A percentile compares a stretch with the other conserved stretches of the same genome.
Evolutionary conservation across 2,797 vertebrate genomes (phyloP).

Genomic region (Acrocephalus scirpaceus): DNA sequence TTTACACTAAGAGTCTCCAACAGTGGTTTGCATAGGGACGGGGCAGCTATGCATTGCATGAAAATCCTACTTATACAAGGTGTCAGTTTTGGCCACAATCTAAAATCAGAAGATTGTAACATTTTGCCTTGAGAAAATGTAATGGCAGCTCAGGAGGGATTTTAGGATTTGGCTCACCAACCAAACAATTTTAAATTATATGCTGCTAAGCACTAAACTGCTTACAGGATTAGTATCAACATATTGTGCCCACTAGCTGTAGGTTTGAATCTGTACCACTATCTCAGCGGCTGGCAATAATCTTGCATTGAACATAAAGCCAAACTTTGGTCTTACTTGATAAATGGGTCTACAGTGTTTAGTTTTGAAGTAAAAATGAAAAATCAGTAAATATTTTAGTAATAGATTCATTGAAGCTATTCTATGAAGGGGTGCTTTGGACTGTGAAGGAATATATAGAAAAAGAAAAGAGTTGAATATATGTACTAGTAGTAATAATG

Average conservation of each 20-base stretch:
- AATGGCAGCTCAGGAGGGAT: background rate
- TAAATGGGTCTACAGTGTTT: background rate
- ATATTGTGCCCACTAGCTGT: background rate
- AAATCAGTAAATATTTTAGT: background rate
- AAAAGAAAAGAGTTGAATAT: background rate
- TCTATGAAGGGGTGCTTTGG: background rate
- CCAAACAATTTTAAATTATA: background rate
- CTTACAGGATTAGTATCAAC: background rate
- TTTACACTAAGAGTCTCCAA: background rate
- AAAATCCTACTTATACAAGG: background rate
- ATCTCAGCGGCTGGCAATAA: background rate
- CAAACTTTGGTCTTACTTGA: background rate
- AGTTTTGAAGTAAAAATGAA: background rate
- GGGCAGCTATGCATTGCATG: background rate
- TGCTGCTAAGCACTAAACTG: background rate
- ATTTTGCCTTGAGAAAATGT: background rate
- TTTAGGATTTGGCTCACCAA: background rate
- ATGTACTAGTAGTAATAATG: background rate
- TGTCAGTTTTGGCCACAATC: background rate
- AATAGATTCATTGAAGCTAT: background rate
- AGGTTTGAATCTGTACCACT: background rate
- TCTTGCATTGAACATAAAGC: background rate
- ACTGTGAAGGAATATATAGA: background rate
- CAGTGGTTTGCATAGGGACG: background rate
- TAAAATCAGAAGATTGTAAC: background rate